Evolutionary conservation across 2,888 invertebrate genomes (phyloP), one percentile per base, ranked within the genome.

Genomic region (Macaria notata): DNA sequence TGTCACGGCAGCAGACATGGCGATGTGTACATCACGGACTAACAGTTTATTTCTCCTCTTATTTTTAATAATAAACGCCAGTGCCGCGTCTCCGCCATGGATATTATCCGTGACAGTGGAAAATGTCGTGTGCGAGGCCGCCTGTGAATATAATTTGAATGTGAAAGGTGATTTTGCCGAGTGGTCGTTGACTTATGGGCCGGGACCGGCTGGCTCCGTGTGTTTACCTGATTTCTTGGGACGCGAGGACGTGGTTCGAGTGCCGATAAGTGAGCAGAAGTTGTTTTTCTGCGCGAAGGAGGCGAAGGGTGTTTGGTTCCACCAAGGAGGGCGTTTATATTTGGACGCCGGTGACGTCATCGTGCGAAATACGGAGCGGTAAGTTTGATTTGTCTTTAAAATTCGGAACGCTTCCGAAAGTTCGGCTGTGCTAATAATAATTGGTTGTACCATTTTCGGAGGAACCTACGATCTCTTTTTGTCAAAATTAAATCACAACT

Each of bases 301-400:
- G 59, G 67, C 59, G n/a, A 72, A 78, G 64, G 82, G 81, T 60
- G 75, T 64, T 48, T 90, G 89, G 89, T 73, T 77, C 54, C 84
- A 86, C 64, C 84, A 84, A 74, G 87, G 87, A 64, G 78, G 68
- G n/a, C 71, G 70, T 62, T 74, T 88, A 79, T 87, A 78, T 85
- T 85, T 89, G 85, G 86, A 81, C 62, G 71, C 74, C n/a, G 75
- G 71, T 88, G 89, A 90, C 88, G 88, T 88, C 88, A 88, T 59
- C 72, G 62, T 65, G 56, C 68, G 70, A 61, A 61, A 62, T 49
- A 67, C 64, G 48, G 70, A 72, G 60, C 71, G 72, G 86, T 88
- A 58, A 83, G 86, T 84, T 38, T 42, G 30, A 49, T 38, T 61
- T 54, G 30, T 59, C 36, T 53, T 56, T 39, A 38, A 47, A 29